Percentiles rank a stretch among this genome's conserved stretches.
These are phyloP conservation scores for Podilymbus podiceps DNA, from an alignment of 2,113 vertebrate genomes.

Conservation along the genomic window DNA sequence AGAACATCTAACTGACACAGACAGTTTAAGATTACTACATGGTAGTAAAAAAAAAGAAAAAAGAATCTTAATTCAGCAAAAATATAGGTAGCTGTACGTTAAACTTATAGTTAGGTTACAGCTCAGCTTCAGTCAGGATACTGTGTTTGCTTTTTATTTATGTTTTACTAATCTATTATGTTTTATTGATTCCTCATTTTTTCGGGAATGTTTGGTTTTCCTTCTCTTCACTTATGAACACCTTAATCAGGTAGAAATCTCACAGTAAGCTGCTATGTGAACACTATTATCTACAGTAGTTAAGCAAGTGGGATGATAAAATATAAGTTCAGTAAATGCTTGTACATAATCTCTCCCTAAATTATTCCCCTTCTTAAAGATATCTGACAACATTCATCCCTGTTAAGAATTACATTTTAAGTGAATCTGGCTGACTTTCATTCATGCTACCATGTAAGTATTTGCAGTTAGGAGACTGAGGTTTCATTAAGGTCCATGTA, in stretches of 20 bases:
- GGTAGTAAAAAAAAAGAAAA: slow-evolving; percentile 43
- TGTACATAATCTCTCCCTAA: slow-evolving; percentile 25
- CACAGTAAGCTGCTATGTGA: slow-evolving; percentile 58
- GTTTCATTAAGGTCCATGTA: accelerated
- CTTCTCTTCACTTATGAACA: not conserved
- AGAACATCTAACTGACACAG: slow-evolving; percentile 31
- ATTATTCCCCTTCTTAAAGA: not conserved
- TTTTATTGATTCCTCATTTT: slow-evolving; percentile 36
- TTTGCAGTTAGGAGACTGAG: not conserved
- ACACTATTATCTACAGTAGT: slow-evolving; percentile 60
- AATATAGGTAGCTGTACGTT: slow-evolving; percentile 24
- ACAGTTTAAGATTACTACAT: slow-evolving; percentile 62
- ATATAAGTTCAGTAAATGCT: slow-evolving; percentile 44
- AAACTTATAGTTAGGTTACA: not conserved
- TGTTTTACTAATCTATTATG: not conserved
- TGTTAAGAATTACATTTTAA: not conserved
- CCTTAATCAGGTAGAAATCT: slow-evolving; percentile 40
- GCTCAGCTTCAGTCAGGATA: slow-evolving; percentile 15
- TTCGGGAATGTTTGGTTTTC: not conserved
- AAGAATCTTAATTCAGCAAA: slow-evolving; percentile 50
- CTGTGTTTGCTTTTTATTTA: not conserved
- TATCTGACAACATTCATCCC: not conserved
- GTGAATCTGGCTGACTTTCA: not conserved
- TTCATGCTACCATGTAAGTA: not conserved
- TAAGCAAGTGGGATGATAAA: slow-evolving; percentile 30